These are phyloP conservation scores for Cuculus canorus DNA, from an alignment of 2,797 vertebrate genomes.

Conservation along the genomic window DNA sequence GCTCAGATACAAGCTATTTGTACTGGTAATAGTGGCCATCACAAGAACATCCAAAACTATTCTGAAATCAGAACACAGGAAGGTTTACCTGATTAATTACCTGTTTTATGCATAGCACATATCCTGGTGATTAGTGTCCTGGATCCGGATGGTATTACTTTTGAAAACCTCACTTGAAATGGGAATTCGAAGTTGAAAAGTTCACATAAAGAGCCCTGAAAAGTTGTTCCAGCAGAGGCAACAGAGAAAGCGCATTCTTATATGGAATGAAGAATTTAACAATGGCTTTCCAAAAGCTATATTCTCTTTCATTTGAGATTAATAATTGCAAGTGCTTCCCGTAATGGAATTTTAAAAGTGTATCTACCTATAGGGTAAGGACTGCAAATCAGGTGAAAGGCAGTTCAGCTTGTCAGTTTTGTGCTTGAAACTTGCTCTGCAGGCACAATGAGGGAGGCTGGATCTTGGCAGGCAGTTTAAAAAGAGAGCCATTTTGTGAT, in stretches of 20 bases:
- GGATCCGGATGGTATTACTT: not conserved
- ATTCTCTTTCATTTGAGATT: not conserved
- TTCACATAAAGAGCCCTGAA: not conserved
- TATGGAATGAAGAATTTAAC: not conserved
- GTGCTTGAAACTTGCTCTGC: not conserved
- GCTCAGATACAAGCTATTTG: not conserved
- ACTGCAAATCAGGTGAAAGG: not conserved
- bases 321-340: not conserved
- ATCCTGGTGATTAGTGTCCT: not conserved
- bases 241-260: not conserved
- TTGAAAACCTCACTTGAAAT: conserved; percentile 4
- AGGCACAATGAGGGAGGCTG: not conserved
- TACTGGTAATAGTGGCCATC: not conserved
- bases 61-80: not conserved
- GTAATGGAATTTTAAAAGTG: not conserved
- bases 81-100: conserved; percentile 4
- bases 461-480: not conserved
- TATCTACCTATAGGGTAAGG: not conserved
- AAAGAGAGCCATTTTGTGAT: not conserved
- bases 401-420: not conserved
- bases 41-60: not conserved
- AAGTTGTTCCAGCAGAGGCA: not conserved
- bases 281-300: not conserved
- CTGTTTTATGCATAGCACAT: not conserved
- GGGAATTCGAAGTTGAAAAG: not conserved